Evolutionary conservation across 2,113 vertebrate genomes (phyloP).

Genomic region (Microcebus griseorufus): DNA sequence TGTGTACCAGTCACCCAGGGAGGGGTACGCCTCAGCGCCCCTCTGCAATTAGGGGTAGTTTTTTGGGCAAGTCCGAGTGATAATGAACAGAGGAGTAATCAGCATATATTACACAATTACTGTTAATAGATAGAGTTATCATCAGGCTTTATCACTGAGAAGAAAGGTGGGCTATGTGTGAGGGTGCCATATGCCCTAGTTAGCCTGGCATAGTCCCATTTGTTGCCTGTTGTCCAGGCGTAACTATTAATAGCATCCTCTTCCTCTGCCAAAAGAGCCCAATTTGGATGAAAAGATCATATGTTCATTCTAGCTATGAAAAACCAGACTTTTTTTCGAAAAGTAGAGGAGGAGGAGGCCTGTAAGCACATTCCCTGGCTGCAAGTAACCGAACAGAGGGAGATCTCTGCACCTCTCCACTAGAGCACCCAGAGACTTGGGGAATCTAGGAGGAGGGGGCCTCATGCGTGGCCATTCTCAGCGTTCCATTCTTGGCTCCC

Average conservation of each 20-base stretch:
- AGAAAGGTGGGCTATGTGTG: neutral
- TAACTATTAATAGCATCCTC: neutral
- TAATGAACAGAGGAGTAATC: neutral
- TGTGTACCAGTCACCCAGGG: rapidly evolving
- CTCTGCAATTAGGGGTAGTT: neutral
- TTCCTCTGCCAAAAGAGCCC: neutral
- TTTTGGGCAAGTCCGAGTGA: neutral
- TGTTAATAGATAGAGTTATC: neutral
- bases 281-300: neutral
- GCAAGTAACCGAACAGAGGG: neutral
- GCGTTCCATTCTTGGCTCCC: neutral
- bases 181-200: neutral
- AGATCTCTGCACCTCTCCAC: rapidly evolving
- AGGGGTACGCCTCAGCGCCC: neutral
- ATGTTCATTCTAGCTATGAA: neutral
- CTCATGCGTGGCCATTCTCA: neutral
- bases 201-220: neutral
- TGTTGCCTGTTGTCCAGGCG: neutral
- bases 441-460: neutral
- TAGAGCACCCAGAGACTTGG: neutral
- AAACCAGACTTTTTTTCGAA: neutral
- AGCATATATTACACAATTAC: rapidly evolving
- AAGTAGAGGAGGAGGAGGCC: neutral
- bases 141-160: neutral
- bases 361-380: neutral